Percentiles rank a stretch among this genome's conserved stretches.
phyloP scores from a whole-genome alignment of 2,113 vertebrate genomes.

The Grammomys surdaster region DNA sequence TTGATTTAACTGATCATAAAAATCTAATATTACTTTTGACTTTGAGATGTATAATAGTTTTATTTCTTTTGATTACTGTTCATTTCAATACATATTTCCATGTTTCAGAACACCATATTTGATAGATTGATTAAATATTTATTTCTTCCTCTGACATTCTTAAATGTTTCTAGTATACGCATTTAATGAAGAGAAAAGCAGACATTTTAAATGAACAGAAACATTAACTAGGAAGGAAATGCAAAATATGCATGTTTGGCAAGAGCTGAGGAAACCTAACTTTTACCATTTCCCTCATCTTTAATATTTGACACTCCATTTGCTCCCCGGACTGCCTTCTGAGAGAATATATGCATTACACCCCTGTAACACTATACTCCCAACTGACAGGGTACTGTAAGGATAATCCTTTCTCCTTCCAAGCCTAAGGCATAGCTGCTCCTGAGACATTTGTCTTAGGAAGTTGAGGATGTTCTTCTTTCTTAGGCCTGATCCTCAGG shows the following conservation, averaged over 20 bases:
- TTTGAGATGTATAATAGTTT: not conserved
- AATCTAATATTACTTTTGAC: not conserved
- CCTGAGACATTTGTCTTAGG: not conserved
- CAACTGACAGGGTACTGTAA: not conserved
- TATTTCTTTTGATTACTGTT: not conserved
- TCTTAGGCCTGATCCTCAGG: not conserved
- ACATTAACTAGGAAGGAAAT: slow-evolving; percentile 2
- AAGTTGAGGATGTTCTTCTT: not conserved
- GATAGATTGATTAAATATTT: not conserved
- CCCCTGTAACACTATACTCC: not conserved
- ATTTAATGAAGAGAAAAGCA: not conserved
- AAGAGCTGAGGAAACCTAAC: not conserved
- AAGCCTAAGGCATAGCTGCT: not conserved
- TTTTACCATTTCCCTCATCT: not conserved
- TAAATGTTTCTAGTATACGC: not conserved
- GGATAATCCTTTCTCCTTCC: not conserved
- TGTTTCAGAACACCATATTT: not conserved
- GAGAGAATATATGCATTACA: not conserved
- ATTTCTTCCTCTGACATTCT: not conserved
- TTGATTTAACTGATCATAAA: slow-evolving; percentile 29
- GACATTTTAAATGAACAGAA: not conserved
- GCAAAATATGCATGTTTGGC: not conserved
- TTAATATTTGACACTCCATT: not conserved
- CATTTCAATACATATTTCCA: not conserved
- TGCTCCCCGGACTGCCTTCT: not conserved